Percentiles rank a stretch among this genome's conserved stretches.
These are phyloP conservation scores for Epinephelus awoara DNA, from an alignment of 2,797 vertebrate genomes.

Conservation along the genomic window DNA sequence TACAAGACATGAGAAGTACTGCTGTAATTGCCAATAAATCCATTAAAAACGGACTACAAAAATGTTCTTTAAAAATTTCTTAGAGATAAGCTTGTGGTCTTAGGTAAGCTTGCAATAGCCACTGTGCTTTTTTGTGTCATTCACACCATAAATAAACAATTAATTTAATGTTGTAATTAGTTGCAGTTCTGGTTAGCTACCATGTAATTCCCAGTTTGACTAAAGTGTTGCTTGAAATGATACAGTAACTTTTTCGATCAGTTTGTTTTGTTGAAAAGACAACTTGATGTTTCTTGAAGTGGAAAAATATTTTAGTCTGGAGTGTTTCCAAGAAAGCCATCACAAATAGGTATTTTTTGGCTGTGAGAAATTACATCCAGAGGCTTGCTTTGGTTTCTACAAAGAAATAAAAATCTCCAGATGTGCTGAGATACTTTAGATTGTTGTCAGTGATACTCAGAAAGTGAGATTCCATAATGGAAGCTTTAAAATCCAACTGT, in stretches of 20 bases:
- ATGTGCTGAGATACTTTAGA: not conserved
- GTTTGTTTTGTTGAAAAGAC: conserved; percentile 2
- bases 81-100: not conserved
- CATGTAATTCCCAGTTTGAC: not conserved
- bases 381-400: not conserved
- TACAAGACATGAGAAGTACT: not conserved
- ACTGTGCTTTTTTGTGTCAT: not conserved
- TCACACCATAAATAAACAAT: not conserved
- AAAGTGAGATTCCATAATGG: not conserved
- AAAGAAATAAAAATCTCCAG: not conserved
- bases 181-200: not conserved
- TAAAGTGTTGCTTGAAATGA: not conserved
- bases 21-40: not conserved
- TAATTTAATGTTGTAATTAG: not conserved
- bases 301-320: conserved; percentile 30
- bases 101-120: not conserved
- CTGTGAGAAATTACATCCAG: conserved; percentile 41
- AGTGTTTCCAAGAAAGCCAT: conserved; percentile 42
- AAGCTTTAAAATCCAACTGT: not conserved
- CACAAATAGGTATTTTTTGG: conserved; percentile 33
- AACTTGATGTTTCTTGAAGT: conserved; percentile 38
- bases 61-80: not conserved
- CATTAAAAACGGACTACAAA: not conserved
- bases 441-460: not conserved
- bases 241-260: not conserved